Percentiles rank a stretch among this genome's conserved stretches.
These are phyloP conservation scores for Proisotoma minuta DNA, from an alignment of 2,888 invertebrate genomes.

Conservation along the genomic window DNA sequence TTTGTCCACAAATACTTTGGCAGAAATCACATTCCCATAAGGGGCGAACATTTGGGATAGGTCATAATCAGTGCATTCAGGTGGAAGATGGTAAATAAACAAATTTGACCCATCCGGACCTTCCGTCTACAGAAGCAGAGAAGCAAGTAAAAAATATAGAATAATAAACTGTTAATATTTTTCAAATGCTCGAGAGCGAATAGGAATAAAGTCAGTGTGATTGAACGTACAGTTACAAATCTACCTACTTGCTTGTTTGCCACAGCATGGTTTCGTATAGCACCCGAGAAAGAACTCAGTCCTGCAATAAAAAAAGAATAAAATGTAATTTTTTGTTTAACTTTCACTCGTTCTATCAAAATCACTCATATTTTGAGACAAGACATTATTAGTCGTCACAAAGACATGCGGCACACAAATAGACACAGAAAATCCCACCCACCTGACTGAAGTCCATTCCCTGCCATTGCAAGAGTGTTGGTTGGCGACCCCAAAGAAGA, in stretches of 20 bases:
- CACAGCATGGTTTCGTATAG: conserved; percentile 27
- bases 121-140: conserved; percentile 69
- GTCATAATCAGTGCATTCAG: conserved; percentile 97
- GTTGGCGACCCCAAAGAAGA: conserved; percentile 46
- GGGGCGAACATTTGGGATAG: conserved; percentile 94
- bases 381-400: neutral
- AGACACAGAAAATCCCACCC: conserved; percentile 11
- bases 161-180: neutral
- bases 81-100: conserved; percentile 98
- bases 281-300: conserved; percentile 40
- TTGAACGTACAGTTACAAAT: conserved; percentile 16
- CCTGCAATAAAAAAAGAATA: conserved; percentile 29
- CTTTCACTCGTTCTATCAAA: neutral
- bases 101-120: conserved; percentile 98
- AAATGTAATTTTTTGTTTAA: conserved; percentile 3
- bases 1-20: conserved; percentile 99
- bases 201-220: neutral
- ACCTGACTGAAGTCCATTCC: conserved; percentile 45
- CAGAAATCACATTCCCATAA: conserved; percentile 96
- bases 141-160: neutral
- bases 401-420: neutral
- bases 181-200: too few species aligned
- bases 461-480: conserved; percentile 41
- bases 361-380: neutral
- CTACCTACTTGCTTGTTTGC: conserved; percentile 35